These are phyloP conservation scores for Channa argus DNA, from an alignment of 2,113 vertebrate genomes.

Conservation along the genomic window DNA sequence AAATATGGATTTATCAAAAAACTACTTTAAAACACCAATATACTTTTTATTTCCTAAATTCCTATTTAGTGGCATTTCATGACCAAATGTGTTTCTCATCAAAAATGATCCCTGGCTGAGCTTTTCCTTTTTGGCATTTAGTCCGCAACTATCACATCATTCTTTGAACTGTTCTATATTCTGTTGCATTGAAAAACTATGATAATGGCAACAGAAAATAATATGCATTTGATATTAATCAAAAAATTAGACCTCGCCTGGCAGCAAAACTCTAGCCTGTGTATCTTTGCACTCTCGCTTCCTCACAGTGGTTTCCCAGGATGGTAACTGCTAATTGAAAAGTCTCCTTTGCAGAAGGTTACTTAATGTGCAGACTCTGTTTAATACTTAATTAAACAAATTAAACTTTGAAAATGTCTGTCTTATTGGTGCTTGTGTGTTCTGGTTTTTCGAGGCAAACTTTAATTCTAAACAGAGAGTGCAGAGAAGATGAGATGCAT, in stretches of 20 bases:
- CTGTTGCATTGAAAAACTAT: not conserved
- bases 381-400: slow-evolving; percentile 53
- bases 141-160: no score
- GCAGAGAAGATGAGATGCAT: slow-evolving; percentile 18
- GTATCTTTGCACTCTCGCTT: not conserved
- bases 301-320: not conserved
- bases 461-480: slow-evolving; percentile 5
- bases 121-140: no score
- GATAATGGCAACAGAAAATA: not conserved
- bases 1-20: no score
- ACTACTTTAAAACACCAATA: no score
- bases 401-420: slow-evolving; percentile 33
- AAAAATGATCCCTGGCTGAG: no score
- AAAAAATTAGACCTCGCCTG: not conserved
- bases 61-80: no score
- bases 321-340: not conserved
- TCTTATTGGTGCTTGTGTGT: not conserved
- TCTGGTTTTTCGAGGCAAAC: slow-evolving; percentile 15
- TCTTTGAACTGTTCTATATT: no score
- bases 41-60: no score
- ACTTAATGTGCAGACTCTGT: slow-evolving; percentile 10
- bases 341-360: not conserved
- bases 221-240: not conserved
- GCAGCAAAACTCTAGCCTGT: not conserved
- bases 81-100: no score